Evolutionary conservation across 2,113 vertebrate species (phyloP).

Genomic region (Cyanistes caeruleus): DNA sequence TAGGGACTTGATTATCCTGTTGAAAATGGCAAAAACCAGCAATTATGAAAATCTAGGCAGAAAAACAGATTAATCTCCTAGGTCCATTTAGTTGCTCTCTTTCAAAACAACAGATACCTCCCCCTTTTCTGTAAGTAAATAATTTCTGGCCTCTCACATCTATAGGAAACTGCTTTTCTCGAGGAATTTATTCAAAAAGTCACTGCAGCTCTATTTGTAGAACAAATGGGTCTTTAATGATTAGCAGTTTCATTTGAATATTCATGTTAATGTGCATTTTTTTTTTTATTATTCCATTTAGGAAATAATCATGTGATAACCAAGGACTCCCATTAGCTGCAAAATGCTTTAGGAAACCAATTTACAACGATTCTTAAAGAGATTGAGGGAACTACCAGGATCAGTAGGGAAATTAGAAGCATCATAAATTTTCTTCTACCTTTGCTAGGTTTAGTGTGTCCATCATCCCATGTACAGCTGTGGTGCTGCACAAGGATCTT

Average conservation of each 20-base stretch:
- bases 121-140: neutral
- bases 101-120: neutral
- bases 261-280: slow-evolving; percentile 33
- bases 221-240: slow-evolving; percentile 54
- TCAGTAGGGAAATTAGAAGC: neutral
- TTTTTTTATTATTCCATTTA: slow-evolving; percentile 18
- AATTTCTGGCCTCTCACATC: neutral
- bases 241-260: slow-evolving; percentile 12
- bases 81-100: neutral
- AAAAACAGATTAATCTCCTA: neutral
- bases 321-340: neutral
- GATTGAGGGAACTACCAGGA: neutral
- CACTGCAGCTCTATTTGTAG: slow-evolving; percentile 14
- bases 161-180: neutral
- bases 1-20: slow-evolving; percentile 13
- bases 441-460: neutral
- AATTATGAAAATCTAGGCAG: neutral
- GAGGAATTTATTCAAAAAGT: neutral
- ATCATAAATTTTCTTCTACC: neutral
- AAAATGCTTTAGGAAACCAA: slow-evolving; percentile 13
- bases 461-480: neutral
- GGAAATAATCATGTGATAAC: slow-evolving; percentile 38
- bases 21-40: neutral
- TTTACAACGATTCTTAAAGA: neutral
- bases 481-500: neutral